phyloP scores from a whole-genome alignment of 1,140 invertebrate genomes.

The Diuraphis noxia region DNA sequence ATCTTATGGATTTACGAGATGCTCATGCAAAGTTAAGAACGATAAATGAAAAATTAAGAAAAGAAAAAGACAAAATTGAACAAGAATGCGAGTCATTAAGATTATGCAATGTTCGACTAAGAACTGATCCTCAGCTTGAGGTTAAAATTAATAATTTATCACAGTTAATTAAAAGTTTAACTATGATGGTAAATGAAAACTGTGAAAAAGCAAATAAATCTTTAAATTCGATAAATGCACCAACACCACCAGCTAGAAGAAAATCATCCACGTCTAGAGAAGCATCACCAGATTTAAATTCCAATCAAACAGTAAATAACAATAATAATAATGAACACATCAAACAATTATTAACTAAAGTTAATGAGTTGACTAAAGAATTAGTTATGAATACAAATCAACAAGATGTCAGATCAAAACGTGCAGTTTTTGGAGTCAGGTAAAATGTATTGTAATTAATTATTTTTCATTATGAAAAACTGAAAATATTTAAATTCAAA shows the following conservation, averaged over 20 bases:
- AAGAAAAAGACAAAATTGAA: constrained; percentile 84
- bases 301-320: background rate
- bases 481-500: background rate
- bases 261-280: constrained; percentile 33
- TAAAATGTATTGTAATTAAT: constrained; percentile 9
- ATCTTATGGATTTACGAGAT: constrained; percentile 83
- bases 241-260: constrained; percentile 35
- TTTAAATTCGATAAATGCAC: background rate
- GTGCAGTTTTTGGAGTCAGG: constrained; percentile 37
- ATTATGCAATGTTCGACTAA: constrained; percentile 62
- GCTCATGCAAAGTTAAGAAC: constrained; percentile 88
- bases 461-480: background rate
- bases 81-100: constrained; percentile 76
- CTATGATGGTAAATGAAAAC: background rate
- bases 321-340: constrained; percentile 46
- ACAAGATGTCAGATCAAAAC: constrained; percentile 31
- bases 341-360: constrained; percentile 34
- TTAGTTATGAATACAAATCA: constrained; percentile 19
- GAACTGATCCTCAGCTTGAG: constrained; percentile 68
- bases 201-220: constrained; percentile 24
- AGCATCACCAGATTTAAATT: constrained; percentile 46
- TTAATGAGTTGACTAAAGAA: constrained; percentile 36
- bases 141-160: constrained; percentile 66
- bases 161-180: constrained; percentile 43
- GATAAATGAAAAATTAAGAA: constrained; percentile 85